These are phyloP conservation scores for Oxystoma pomonae DNA, from an alignment of 2,888 invertebrate species.

Conservation along the genomic window DNA sequence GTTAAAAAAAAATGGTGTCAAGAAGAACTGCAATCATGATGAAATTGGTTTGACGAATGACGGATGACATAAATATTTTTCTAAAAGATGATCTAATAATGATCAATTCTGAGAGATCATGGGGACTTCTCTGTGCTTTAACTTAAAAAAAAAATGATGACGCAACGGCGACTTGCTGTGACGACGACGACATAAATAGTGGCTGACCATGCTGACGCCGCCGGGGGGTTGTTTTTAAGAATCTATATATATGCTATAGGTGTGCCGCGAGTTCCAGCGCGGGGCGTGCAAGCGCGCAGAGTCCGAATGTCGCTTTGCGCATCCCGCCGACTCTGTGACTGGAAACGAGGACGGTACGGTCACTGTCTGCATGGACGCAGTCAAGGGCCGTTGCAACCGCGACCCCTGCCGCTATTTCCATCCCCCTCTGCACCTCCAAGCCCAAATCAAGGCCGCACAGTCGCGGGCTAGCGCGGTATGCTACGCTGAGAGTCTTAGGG, in stretches of 20 bases:
- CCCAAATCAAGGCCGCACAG: conserved; percentile 98
- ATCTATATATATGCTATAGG: conserved; percentile 61
- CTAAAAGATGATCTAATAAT: too few relatives aligned
- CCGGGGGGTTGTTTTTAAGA: too few relatives aligned
- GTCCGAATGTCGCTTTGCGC: conserved; percentile 98
- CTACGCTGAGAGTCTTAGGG: conserved; percentile 60
- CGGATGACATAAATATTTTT: too few relatives aligned
- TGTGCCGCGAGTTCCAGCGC: conserved; percentile 98
- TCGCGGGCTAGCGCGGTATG: conserved; percentile 87
- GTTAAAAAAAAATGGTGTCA: too few relatives aligned
- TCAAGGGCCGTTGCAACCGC: conserved; percentile 98
- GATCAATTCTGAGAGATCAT: too few relatives aligned
- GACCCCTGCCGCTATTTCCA: conserved; percentile 99
- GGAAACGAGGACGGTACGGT: conserved; percentile 98
- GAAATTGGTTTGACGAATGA: too few relatives aligned
- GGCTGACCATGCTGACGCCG: too few relatives aligned
- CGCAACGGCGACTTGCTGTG: conserved; percentile 45
- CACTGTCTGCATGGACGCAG: conserved; percentile 99
- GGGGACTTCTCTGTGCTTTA: too few relatives aligned
- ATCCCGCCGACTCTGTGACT: conserved; percentile 94
- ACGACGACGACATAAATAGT: too few relatives aligned
- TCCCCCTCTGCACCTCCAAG: conserved; percentile 99
- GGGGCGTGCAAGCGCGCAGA: conserved; percentile 97
- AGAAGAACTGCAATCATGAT: too few relatives aligned
- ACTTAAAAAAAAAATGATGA: conserved; percentile 17